These are phyloP conservation scores for Galeruca laticollis DNA, from an alignment of 2,888 invertebrate genomes.

Conservation along the genomic window DNA sequence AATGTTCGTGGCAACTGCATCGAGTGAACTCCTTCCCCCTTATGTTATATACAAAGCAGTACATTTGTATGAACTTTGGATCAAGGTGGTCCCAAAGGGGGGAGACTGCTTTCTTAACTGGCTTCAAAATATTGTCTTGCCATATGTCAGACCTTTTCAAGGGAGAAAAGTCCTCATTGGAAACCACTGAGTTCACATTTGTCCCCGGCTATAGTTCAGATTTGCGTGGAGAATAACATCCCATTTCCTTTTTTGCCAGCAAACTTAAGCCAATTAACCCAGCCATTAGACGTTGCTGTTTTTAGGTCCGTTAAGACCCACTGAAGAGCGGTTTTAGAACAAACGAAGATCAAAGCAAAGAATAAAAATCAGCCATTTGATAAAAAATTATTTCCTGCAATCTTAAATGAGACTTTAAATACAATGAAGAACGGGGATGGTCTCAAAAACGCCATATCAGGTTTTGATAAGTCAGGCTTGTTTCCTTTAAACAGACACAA, in stretches of 20 bases:
- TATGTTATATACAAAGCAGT: too few relatives aligned
- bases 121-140: conserved; percentile 12
- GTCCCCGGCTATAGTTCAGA: conserved; percentile 10
- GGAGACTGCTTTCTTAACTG: too few relatives aligned
- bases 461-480: conserved; percentile 6
- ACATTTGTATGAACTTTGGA: too few relatives aligned
- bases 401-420: conserved; percentile 12
- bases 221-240: conserved; percentile 12
- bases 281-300: conserved; percentile 16
- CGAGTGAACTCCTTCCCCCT: too few relatives aligned
- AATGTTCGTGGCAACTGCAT: too few relatives aligned
- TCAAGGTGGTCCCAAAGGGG: too few relatives aligned
- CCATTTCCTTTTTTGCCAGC: conserved; percentile 14
- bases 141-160: conserved; percentile 7
- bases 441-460: conserved; percentile 4
- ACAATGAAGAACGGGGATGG: conserved; percentile 14
- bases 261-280: background rate
- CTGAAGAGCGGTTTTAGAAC: conserved; percentile 7
- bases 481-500: too few relatives aligned
- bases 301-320: conserved; percentile 17
- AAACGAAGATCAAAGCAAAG: conserved; percentile 2
- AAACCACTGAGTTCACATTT: conserved; percentile 11
- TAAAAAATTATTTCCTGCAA: conserved; percentile 13
- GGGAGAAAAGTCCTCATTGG: conserved; percentile 17
- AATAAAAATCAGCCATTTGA: conserved; percentile 14